Base-by-base conservation (phyloP, 1,140 invertebrate genomes). In the Forficula auricularia region DNA sequence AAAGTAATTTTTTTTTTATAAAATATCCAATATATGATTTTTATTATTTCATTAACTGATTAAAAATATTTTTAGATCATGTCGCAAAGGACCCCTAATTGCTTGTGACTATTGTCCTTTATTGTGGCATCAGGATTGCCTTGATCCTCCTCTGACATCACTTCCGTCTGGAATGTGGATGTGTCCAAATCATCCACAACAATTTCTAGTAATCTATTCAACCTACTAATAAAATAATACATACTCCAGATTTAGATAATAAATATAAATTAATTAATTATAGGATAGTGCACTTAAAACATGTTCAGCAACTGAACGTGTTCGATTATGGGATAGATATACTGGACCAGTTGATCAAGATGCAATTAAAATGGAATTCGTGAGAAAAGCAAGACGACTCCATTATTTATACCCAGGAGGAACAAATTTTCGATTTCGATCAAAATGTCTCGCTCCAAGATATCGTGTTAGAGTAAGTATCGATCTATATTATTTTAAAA, bases 181-280 rank as follows among this genome's bases (percentile, higher is more conserved):
- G 88, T 97, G 92, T 64, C 90, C 90, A 0, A 87, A 89, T 63
- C 92, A 97, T 65, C 76, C 85, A 2, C 86, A 96, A 64, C 82
- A 89, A 54, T 76, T 78, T 52, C 69, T 91, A 47, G 81, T 81
- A 64, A 70, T 68, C 22, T 42, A 14, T 2, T 10, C 33, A 31
- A 1, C 30, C 10, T 4, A 8, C 40, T 43, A 9, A 3, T 30
- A 43, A 35, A 9, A 4, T 35, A 32, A 30, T 32, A 14, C 9
- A 40, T 42, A 40, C 2, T 37, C 20, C 3, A 38, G 10, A 13
- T 38, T 40, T 40, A 2, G 19, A 42, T 33, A n/a, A 4, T 9
- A 15, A 10, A 3, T 31, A 16, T 34, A 22, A 18, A 6, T 48
- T 47, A 20, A 45, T 43, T 37, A n/a, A n/a, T 53, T 61, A 6